Base-by-base conservation (phyloP, 1,140 invertebrate genomes). In the Sycophaga agraensis region DNA sequence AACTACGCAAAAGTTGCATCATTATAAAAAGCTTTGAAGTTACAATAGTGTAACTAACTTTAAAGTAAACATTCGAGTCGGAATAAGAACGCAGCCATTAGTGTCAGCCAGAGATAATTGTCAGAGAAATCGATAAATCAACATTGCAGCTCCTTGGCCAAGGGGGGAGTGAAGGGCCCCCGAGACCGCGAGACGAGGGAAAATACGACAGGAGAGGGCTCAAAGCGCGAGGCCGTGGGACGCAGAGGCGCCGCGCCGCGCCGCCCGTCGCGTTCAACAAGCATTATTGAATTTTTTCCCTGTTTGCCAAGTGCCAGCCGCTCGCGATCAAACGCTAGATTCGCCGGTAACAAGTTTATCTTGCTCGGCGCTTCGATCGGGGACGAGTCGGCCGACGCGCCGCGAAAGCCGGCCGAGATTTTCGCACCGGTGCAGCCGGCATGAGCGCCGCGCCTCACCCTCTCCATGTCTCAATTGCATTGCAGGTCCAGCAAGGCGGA, bases 401-500 rank as follows among this genome's bases (percentile, higher is more conserved):
- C 35, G 35, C 5, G 12, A 14, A n/a, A 14, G 35, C 3, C 12
- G 12, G 16, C 35, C 16, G 12, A 16, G 1, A 46, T 26, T 26
- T 26, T 46, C 17, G 12, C n/a, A n/a, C 28, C 17, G 28, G 6
- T 21, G 1, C 2, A 46, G 14, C 24, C 14, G 14, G 16, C 9
- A 11, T 7, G 24, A 46, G 1, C 28, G 9, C 4, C 11, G 16
- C 14, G 11, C 12, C 3, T n/a, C 12, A 39, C 16, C 12, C 12
- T 39, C 16, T 39, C 4, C 35, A 61, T 62, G 43, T 48, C 34
- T 12, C 40, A 57, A 49, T 51, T 63, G 24, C 26, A 45, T 62
- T 62, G 26, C 51, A 62, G 43, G 19, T 59, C 48, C 14, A 11
- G 5, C 16, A 37, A 49, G 16, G 5, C 9, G 7, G 37, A 42